Percentiles rank a stretch among this genome's conserved stretches.
Conservation (phyloP, 1,140 invertebrate genomes). For the Leptoteleia sp. region DNA sequence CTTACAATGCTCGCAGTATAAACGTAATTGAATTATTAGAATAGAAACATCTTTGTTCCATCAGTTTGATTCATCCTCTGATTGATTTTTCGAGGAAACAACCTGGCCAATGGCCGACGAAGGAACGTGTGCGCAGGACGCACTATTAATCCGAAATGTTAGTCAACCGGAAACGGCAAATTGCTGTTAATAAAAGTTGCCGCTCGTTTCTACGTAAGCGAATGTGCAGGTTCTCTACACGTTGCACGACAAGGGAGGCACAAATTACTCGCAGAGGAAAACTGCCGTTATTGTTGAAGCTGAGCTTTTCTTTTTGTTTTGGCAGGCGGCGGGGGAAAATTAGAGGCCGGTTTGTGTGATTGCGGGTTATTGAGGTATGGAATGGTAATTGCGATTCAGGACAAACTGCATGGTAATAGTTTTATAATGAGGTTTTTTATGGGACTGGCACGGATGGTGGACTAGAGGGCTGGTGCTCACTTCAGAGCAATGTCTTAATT, state of each 20-base stretch:
- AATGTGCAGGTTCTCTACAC: slow-evolving; percentile 15
- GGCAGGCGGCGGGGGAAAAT: slow-evolving; percentile 45
- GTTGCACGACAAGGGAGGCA: slow-evolving; percentile 26
- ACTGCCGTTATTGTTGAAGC: slow-evolving; percentile 41
- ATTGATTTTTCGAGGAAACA: slow-evolving; percentile 1
- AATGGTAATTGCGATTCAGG: slow-evolving; percentile 60
- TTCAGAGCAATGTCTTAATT: slow-evolving; percentile 38
- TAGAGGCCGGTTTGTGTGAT: slow-evolving; percentile 61
- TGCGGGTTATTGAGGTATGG: slow-evolving; percentile 53
- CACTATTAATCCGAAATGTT: slow-evolving; percentile 56
- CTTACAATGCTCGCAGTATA: too few species aligned
- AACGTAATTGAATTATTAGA: not conserved
- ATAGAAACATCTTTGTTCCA: not conserved
- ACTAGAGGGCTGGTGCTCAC: not conserved
- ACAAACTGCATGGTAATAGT: slow-evolving; percentile 60
- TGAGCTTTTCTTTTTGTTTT: slow-evolving; percentile 41
- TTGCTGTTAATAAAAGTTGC: slow-evolving; percentile 50
- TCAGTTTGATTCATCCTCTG: not conserved
- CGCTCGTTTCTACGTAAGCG: slow-evolving; percentile 19
- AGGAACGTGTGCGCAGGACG: slow-evolving; percentile 28
- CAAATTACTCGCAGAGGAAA: slow-evolving; percentile 51
- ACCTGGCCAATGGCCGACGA: slow-evolving; percentile 33
- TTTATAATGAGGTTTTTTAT: slow-evolving; percentile 62
- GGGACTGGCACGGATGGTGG: not conserved
- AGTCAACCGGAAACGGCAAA: slow-evolving; percentile 51